A percentile compares a stretch with the other conserved stretches of the same genome.
phyloP scores from a whole-genome alignment of 2,797 vertebrate genomes.

The Bufotes viridis region DNA sequence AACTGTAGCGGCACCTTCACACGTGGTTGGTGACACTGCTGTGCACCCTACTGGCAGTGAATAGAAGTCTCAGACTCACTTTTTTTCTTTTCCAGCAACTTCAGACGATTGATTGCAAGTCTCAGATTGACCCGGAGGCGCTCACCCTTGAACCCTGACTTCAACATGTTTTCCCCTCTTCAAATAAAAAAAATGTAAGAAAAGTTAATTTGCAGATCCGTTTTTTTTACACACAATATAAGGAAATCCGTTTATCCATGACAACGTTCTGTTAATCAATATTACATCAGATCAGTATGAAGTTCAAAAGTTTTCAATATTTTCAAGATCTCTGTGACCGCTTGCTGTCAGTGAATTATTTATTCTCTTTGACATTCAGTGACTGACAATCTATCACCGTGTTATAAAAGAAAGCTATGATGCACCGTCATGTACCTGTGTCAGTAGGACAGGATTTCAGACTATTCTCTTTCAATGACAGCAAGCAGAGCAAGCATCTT shows the following conservation, averaged over 20 bases:
- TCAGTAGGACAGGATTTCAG: too few species aligned
- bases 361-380: neutral
- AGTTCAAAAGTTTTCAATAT: too few species aligned
- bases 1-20: too few species aligned
- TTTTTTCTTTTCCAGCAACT: slow-evolving; percentile 97
- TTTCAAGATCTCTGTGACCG: neutral
- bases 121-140: slow-evolving; percentile 93
- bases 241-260: neutral
- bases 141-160: slow-evolving; percentile 93
- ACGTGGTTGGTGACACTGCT: too few species aligned
- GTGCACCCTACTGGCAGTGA: too few species aligned
- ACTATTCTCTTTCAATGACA: too few species aligned
- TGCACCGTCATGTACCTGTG: too few species aligned
- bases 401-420: too few species aligned
- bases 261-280: neutral
- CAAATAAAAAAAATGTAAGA: neutral
- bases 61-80: slow-evolving; percentile 78
- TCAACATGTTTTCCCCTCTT: slow-evolving; percentile 78
- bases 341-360: neutral
- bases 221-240: neutral
- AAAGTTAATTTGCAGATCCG: neutral
- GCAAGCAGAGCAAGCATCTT: too few species aligned
- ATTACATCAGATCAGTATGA: too few species aligned
- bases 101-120: slow-evolving; percentile 95
- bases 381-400: neutral